Evolutionary conservation across 2,113 vertebrate genomes (phyloP).

Genomic region (Chroicocephalus ridibundus): DNA sequence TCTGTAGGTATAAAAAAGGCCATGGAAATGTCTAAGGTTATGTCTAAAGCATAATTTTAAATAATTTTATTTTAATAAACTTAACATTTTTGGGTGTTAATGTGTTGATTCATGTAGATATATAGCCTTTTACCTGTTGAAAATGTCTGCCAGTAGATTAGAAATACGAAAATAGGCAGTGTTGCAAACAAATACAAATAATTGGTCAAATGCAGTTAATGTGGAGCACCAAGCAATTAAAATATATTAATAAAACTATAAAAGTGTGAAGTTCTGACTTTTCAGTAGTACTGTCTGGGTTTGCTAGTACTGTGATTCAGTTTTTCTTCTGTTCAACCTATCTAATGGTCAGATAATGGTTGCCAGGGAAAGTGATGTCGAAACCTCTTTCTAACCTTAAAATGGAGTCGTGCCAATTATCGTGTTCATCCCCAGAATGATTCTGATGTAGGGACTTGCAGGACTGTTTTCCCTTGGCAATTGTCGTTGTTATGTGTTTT

Average conservation of each 20-base stretch:
- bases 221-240: background rate
- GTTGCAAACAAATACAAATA: background rate
- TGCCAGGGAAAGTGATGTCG: background rate
- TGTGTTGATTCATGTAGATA: background rate
- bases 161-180: background rate
- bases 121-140: background rate
- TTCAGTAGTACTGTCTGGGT: background rate
- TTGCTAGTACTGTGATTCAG: background rate
- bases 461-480: background rate
- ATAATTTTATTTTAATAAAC: background rate
- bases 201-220: background rate
- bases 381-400: background rate
- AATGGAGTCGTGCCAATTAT: background rate
- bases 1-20: background rate
- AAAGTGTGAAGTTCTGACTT: background rate
- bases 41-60: background rate
- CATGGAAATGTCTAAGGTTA: background rate
- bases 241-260: background rate
- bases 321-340: background rate
- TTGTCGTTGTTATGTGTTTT: background rate
- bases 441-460: fast-evolving
- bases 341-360: background rate
- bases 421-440: background rate
- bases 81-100: background rate
- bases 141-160: background rate